Evolutionary conservation across 2,797 vertebrate species (phyloP), one percentile per base, ranked within the genome.

Genomic region (Parauchenoglanis ngamensis): DNA sequence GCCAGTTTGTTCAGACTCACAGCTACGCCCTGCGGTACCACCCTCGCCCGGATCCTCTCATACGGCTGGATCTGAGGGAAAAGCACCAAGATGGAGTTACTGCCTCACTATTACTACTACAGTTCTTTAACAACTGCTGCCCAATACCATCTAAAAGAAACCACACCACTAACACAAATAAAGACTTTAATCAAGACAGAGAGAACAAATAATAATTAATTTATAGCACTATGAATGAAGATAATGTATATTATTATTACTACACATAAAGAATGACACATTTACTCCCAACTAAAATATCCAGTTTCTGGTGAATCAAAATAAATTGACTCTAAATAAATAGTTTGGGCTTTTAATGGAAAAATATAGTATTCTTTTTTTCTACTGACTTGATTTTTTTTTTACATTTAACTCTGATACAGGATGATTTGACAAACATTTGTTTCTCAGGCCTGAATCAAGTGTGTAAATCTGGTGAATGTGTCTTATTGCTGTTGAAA

Each of bases 1-100:
- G 97, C 98, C 90, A 99, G 94, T 89, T 98, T 99, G 94, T 99
- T 98, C 87, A 99, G 90, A 89, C 96, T 95, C 57, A 97, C 94
- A 4, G 98, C 95, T 57, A 99, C 94, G 44, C 95, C 97, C 88
- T 96, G 95, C 0, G 98, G 97, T 85, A 99, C 92, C 23, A 97
- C 97, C 76, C 94, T 95, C 12, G 94, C 96, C 10, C 95, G 96
- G 89, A 99, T 98, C 94, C 96, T 98, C 85, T 99, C 98, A 67
- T 99, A 99, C 0, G 98, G 97, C 90, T 98, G 98, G 93, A 99
- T 98, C 98, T 99, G 92, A 70, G 12, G 35, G 1, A 19, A n/a
- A 49, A 28, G 67, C 3, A 4, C 13, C 35, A 35, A 57, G 54
- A 80, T 40, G 4, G 35, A 15, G 21, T 61, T 44, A 80, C 78